Conservation (phyloP, 2,888 invertebrate genomes). For the Saturnia japonica region DNA sequence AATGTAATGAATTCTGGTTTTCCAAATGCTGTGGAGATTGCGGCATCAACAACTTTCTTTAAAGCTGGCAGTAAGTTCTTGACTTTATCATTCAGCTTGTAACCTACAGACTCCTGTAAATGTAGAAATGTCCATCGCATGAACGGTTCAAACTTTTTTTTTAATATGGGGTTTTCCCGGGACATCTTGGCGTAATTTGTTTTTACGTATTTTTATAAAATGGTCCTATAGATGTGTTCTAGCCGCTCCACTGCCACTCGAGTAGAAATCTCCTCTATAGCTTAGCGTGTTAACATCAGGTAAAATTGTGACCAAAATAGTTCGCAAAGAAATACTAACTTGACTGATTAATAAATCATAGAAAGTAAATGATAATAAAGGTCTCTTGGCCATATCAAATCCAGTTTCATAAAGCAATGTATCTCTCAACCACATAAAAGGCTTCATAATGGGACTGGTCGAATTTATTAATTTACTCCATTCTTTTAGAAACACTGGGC, state of each 20-base stretch:
- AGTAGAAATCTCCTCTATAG: no score
- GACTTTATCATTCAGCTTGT: background rate
- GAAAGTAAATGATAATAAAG: background rate
- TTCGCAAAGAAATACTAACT: background rate
- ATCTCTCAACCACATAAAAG: constrained; percentile 1
- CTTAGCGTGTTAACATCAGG: no score
- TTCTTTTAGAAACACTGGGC: background rate
- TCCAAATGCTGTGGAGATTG: background rate
- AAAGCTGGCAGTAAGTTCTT: background rate
- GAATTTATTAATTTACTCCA: background rate
- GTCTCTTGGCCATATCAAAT: constrained; percentile 1
- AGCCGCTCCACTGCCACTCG: no score
- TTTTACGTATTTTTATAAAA: no score
- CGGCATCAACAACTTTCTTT: background rate
- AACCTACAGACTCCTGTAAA: background rate
- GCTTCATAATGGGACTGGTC: background rate
- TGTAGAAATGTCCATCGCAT: background rate
- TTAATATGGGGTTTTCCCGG: no score
- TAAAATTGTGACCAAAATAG: no score
- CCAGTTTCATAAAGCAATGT: background rate
- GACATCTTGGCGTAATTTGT: no score
- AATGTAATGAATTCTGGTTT: background rate
- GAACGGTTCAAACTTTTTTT: no score
- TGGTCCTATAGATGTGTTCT: no score
- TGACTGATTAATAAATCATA: background rate